Evolutionary conservation across 2,888 invertebrate genomes (phyloP).

Genomic region (Agrotis puta): DNA sequence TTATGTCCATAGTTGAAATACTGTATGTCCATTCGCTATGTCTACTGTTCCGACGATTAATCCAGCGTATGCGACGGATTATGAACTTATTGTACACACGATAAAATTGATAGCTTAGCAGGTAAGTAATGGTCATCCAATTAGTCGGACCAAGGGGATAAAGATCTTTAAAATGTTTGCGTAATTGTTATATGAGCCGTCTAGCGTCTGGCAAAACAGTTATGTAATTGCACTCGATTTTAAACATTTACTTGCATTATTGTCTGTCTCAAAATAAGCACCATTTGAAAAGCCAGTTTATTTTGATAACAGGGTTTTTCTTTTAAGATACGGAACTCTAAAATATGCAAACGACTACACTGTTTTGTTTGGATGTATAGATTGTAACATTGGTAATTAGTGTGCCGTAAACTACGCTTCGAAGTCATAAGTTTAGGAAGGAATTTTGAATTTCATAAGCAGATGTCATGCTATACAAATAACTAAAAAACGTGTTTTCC

Average conservation of each 20-base stretch:
- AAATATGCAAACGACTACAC: background rate
- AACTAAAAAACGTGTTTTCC: background rate
- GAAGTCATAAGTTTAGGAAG: too few relatives aligned
- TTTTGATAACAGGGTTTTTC: too few relatives aligned
- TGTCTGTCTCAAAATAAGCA: too few relatives aligned
- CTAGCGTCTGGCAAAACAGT: slow-evolving; percentile 18
- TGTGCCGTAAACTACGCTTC: too few relatives aligned
- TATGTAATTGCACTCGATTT: background rate
- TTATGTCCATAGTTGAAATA: background rate
- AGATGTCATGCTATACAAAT: too few relatives aligned
- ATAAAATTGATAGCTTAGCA: slow-evolving; percentile 22
- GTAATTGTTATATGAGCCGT: slow-evolving; percentile 26
- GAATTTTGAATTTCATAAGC: too few relatives aligned
- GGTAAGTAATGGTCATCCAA: slow-evolving; percentile 37
- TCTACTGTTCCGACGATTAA: slow-evolving; percentile 15
- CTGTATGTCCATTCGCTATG: background rate
- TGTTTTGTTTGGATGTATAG: too few relatives aligned
- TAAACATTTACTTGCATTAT: background rate
- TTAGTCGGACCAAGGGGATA: slow-evolving; percentile 23
- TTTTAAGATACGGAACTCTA: too few relatives aligned
- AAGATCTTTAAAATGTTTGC: slow-evolving; percentile 28
- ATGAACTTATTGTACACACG: slow-evolving; percentile 21
- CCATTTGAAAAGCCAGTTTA: too few relatives aligned
- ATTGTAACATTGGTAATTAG: too few relatives aligned
- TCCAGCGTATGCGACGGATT: slow-evolving; percentile 35